A percentile compares a stretch with the other conserved stretches of the same genome.
phyloP scores from a whole-genome alignment of 2,113 vertebrate species.

The Perca flavescens region DNA sequence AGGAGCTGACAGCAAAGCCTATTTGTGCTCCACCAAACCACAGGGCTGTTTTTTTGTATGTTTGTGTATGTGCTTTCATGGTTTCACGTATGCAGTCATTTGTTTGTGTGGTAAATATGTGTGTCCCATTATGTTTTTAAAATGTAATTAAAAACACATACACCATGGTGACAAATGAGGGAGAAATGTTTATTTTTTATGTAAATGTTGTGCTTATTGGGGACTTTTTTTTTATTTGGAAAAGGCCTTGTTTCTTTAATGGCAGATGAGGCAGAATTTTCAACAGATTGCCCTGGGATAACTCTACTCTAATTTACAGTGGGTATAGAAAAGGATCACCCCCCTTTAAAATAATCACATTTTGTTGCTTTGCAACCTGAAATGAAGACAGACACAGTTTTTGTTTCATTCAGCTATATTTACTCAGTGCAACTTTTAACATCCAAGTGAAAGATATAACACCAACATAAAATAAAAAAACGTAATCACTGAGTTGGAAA shows the following conservation, averaged over 20 bases:
- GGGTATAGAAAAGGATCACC: too few relatives aligned
- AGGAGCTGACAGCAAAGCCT: constrained; percentile 58
- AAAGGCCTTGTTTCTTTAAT: constrained; percentile 17
- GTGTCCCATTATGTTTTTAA: constrained; percentile 1
- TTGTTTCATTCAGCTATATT: too few relatives aligned
- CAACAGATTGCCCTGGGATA: constrained; percentile 20
- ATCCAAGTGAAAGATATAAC: too few relatives aligned
- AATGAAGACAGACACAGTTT: too few relatives aligned
- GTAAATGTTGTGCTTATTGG: constrained; percentile 37
- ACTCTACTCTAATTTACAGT: constrained; percentile 27
- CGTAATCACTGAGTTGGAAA: too few relatives aligned
- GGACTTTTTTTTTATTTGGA: constrained; percentile 4
- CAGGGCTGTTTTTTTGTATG: not conserved
- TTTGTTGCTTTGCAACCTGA: too few relatives aligned
- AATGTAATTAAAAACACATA: constrained; percentile 29
- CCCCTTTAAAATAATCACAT: too few relatives aligned
- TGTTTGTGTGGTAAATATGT: constrained; percentile 23
- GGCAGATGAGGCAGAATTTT: constrained; percentile 23
- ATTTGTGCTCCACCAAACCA: constrained; percentile 40
- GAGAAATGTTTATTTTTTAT: constrained; percentile 8
- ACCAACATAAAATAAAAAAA: too few relatives aligned
- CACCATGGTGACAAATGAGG: constrained; percentile 17
- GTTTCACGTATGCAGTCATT: constrained; percentile 25
- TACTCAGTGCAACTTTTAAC: too few relatives aligned
- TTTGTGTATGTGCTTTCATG: not conserved